These are phyloP conservation scores for Bombus picipes DNA, from an alignment of 1,140 invertebrate species.

Conservation along the genomic window DNA sequence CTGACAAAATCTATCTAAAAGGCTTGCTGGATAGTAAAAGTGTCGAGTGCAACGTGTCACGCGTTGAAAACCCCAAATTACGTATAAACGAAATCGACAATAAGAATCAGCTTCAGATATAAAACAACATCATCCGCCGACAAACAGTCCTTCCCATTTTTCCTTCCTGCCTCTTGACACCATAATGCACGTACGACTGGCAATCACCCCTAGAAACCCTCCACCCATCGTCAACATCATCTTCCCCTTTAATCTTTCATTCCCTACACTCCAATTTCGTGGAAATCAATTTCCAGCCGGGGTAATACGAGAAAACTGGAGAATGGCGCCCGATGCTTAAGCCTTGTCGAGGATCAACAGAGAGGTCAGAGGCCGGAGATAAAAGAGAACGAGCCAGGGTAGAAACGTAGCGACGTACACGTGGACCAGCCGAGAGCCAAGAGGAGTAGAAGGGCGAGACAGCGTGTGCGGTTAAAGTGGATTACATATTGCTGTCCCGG, in stretches of 20 bases:
- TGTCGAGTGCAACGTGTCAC: too few species aligned
- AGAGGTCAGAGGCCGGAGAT: background rate
- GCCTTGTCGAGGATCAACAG: background rate
- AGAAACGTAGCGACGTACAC: background rate
- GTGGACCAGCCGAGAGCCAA: background rate
- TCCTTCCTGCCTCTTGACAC: too few species aligned
- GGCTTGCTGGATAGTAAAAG: too few species aligned
- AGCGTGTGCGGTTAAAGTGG: slow-evolving; percentile 66
- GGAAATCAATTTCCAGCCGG: slow-evolving; percentile 32
- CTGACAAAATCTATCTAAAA: too few species aligned
- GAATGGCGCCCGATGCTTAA: slow-evolving; percentile 14
- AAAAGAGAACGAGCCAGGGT: background rate
- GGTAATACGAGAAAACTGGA: slow-evolving; percentile 27
- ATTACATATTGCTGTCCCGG: slow-evolving; percentile 75
- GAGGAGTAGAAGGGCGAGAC: slow-evolving; percentile 21
- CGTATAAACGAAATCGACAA: too few species aligned
- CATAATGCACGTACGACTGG: background rate
- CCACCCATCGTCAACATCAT: background rate
- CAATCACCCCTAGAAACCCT: background rate
- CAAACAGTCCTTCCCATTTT: background rate
- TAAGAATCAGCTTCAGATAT: too few species aligned
- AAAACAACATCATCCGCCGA: background rate
- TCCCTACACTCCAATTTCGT: background rate
- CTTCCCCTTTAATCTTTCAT: background rate
- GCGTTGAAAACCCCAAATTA: too few species aligned